Percentiles rank a stretch among this genome's conserved stretches.
phyloP scores from a whole-genome alignment of 1,140 invertebrate species.

The Lasaia peninsularis region DNA sequence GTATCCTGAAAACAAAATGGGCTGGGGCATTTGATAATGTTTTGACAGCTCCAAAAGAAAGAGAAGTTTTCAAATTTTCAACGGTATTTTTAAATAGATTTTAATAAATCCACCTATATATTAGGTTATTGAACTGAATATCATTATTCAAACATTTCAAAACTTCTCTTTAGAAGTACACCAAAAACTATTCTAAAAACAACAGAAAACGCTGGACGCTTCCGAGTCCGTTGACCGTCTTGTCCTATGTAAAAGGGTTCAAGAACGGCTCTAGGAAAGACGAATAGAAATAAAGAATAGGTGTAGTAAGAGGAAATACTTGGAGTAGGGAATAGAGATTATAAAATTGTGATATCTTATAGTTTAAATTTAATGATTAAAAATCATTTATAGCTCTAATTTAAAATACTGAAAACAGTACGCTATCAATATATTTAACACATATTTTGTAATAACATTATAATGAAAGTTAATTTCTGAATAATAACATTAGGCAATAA shows the following conservation, averaged over 20 bases:
- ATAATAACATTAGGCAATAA: too few relatives aligned
- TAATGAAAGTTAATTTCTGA: too few relatives aligned
- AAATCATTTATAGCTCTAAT: background rate
- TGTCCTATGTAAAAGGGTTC: constrained; percentile 66
- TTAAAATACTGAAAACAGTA: too few relatives aligned
- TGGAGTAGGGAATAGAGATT: background rate
- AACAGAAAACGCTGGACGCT: constrained; percentile 34
- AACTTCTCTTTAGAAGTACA: constrained; percentile 30
- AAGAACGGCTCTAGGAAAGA: constrained; percentile 49
- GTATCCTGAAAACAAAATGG: constrained; percentile 27
- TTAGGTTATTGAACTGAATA: too few relatives aligned
- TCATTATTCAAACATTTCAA: constrained; percentile 17
- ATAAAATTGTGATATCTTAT: background rate
- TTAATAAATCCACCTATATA: too few relatives aligned
- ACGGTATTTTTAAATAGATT: too few relatives aligned
- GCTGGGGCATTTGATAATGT: constrained; percentile 33
- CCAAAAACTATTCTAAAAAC: constrained; percentile 35
- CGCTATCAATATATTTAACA: too few relatives aligned
- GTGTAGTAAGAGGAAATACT: background rate
- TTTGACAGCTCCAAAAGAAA: constrained; percentile 24
- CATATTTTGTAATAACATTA: too few relatives aligned
- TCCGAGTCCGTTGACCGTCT: constrained; percentile 55
- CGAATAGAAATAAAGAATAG: background rate
- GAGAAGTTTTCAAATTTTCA: background rate
- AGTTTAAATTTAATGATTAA: background rate